Base-by-base conservation (phyloP, 2,888 invertebrate genomes). In the Girardia tigrina region DNA sequence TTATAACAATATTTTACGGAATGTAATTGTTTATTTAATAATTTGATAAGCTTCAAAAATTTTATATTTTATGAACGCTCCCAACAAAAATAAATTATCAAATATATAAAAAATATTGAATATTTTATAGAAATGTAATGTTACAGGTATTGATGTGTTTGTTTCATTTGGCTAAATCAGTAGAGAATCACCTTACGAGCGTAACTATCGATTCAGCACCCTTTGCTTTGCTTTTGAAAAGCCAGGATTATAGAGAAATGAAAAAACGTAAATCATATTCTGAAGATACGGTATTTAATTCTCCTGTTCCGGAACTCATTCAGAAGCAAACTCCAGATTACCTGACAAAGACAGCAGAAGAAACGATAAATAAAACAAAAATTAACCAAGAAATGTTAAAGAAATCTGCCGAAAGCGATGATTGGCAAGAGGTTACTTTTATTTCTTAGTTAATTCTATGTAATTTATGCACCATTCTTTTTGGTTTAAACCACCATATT, bases 131-230 rank as follows among this genome's bases (percentile, higher is more conserved):
- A 36, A 36, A 36, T 36, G 36, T 36, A 36, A 36, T 36, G 16
- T 36, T 36, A 36, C 36, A 56, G 56, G 56, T 56, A n/a, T 56
- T 56, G 56, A 56, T 56, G n/a, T 56, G 56, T n/a, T 56, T 56
- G 23, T 56, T 56, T 16, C 56, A 56, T 23, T 56, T 56, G n/a
- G 56, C 56, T 56, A 56, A 56, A 56, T 56, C 56, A 20, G 56
- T 56, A n/a, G 56, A 56, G 23, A 56, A 56, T 56, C 56, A 56
- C 23, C 56, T 56, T 20, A 56, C 56, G 23, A 8, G 20, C n/a
- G 4, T 56, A 8, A 56, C 56, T 20, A 16, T 56, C 4, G 56
- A 56, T 56, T 56, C 56, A 56, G n/a, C 8, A 20, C 56, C 56
- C 6, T 56, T 56, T 56, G 2, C n/a, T 8, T 12, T 56, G 4